Evolutionary conservation across 1,140 invertebrate species (phyloP), one percentile per base, ranked within the genome.

Genomic region (Diprion similis): DNA sequence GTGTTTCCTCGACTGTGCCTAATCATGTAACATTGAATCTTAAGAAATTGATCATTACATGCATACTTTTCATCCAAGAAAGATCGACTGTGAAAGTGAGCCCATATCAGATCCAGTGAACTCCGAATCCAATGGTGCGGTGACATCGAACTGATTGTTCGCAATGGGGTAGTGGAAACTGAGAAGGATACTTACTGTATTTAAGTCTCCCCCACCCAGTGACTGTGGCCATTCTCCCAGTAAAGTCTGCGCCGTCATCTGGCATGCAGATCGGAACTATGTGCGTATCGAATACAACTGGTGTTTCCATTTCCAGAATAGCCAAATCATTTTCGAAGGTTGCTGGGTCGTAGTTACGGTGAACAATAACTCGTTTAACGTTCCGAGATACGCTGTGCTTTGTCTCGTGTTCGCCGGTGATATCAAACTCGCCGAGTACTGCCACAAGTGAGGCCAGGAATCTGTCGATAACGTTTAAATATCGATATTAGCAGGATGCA

Each of bases 241-340:
- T 95, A 82, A 95, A 96, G 82, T 96, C 94, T 9, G 92, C 91
- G n/a, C 90, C 88, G 73, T 95, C 94, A 1, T 92, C 88, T 7
- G 96, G 96, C 91, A 98, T 93, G 85, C 96, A 98, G 83, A 98
- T 97, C 1, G 97, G 96, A 11, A 98, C 95, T 74, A 98, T 96
- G 83, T 97, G 95, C 6, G 92, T 90, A 80, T 97, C 94, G 81
- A 95, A 96, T 74, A 92, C 91, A n/a, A 98, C 89, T 0, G 95
- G 92, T 18, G 92, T 90, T 75, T 97, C 96, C 74, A 98, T 81
- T 83, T 97, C 95, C 59, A 97, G 82, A 10, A 98, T 83, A 0
- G 96, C 96, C 76, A 97, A 89, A 82, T 98, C 96, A 81, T 97
- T 97, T 81, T 97, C 96, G 80, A 97, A 97, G 0, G 96, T 97